phyloP scores from a whole-genome alignment of 2,888 invertebrate genomes.

The Mythimna ferrago region DNA sequence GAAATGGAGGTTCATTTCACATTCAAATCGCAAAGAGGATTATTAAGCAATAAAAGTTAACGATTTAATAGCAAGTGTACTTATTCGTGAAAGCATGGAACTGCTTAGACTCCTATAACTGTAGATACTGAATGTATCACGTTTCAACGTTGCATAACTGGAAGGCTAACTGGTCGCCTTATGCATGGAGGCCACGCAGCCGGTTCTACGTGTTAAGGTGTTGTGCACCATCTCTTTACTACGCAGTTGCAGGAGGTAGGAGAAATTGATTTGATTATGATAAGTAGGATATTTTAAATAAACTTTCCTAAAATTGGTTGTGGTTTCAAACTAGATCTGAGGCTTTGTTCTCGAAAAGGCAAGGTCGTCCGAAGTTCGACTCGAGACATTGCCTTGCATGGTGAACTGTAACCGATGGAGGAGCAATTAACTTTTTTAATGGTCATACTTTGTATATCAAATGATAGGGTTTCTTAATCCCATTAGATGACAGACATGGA shows the following conservation, averaged over 20 bases:
- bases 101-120: conserved; percentile 30
- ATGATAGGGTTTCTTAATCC: too few relatives aligned
- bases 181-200: conserved; percentile 60
- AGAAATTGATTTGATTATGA: conserved; percentile 27
- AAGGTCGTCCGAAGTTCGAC: neutral
- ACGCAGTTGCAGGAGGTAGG: conserved; percentile 20
- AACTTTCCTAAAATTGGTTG: too few relatives aligned
- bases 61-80: conserved; percentile 2
- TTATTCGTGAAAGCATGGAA: conserved; percentile 32
- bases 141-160: conserved; percentile 60
- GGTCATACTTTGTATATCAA: too few relatives aligned
- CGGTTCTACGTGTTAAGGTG: conserved; percentile 41
- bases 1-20: neutral
- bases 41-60: conserved; percentile 18
- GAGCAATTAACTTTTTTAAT: too few relatives aligned
- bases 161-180: conserved; percentile 67
- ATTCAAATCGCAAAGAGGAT: conserved; percentile 18
- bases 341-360: neutral
- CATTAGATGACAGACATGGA: too few relatives aligned
- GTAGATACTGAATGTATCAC: conserved; percentile 42
- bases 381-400: neutral
- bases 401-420: too few relatives aligned
- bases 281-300: too few relatives aligned
- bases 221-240: conserved; percentile 41
- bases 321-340: neutral